Conservation (phyloP, 2,888 invertebrate species). For the Himalopsyche tibetana region DNA sequence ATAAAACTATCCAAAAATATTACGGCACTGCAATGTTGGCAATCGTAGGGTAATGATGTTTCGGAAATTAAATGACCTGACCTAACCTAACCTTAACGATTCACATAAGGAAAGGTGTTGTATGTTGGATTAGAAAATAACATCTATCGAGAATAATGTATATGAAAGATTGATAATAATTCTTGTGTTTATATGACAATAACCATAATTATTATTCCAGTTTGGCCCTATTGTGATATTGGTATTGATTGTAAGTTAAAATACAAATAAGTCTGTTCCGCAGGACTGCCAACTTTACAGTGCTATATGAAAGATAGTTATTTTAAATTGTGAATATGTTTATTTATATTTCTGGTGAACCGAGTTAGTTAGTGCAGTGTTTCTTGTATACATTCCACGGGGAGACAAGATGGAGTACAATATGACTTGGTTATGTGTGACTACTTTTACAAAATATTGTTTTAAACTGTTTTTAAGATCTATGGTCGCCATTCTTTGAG, state of each 20-base stretch:
- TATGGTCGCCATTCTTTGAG: not conserved
- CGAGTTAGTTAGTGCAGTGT: constrained; percentile 42
- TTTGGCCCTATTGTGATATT: too few relatives aligned
- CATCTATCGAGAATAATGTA: too few relatives aligned
- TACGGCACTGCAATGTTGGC: not conserved
- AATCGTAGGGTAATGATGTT: not conserved
- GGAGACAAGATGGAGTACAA: not conserved
- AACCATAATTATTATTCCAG: too few relatives aligned
- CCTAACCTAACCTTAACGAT: too few relatives aligned
- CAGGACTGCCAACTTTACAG: not conserved
- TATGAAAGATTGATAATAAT: too few relatives aligned
- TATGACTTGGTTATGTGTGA: constrained; percentile 25
- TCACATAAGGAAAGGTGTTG: too few relatives aligned
- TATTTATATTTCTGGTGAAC: constrained; percentile 1
- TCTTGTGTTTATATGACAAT: too few relatives aligned
- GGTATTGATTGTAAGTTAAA: too few relatives aligned
- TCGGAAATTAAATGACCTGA: too few relatives aligned
- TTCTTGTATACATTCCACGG: constrained; percentile 13
- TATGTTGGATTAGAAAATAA: too few relatives aligned
- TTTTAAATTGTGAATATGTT: not conserved
- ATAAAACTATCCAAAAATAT: not conserved
- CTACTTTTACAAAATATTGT: not conserved
- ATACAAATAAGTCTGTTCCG: not conserved
- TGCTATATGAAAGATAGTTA: not conserved
- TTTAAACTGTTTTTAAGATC: not conserved